Evolutionary conservation across 2,888 invertebrate genomes (phyloP).

Genomic region (Syrphus vitripennis): DNA sequence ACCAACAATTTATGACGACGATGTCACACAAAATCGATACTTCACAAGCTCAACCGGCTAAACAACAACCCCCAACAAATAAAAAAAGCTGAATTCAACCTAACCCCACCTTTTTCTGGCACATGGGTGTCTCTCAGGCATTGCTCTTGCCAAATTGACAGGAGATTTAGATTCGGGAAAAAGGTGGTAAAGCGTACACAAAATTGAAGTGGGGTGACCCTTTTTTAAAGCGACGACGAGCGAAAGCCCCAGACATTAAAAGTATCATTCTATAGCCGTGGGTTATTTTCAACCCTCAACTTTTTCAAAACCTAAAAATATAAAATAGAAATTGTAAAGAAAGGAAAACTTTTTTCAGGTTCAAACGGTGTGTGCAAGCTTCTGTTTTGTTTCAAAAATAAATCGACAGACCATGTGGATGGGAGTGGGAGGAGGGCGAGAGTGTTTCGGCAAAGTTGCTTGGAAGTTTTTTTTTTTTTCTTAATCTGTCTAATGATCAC

Average conservation of each 20-base stretch:
- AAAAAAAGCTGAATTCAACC: background rate
- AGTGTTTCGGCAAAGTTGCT: background rate
- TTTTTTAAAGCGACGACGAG: background rate
- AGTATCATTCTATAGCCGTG: constrained; percentile 33
- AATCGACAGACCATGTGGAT: constrained; percentile 3
- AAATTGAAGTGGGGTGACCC: constrained; percentile 35
- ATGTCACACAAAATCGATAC: constrained; percentile 58
- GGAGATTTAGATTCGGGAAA: background rate
- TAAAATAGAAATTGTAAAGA: constrained; percentile 25
- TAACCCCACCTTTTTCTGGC: background rate
- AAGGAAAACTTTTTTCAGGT: constrained; percentile 41
- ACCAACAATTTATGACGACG: background rate
- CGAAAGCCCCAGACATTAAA: constrained; percentile 29
- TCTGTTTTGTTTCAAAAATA: constrained; percentile 22
- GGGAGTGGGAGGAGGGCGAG: background rate
- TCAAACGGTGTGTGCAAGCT: constrained; percentile 53
- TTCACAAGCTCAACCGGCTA: background rate
- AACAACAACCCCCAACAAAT: constrained; percentile 6
- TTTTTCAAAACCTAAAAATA: background rate
- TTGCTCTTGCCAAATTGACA: constrained; percentile 32
- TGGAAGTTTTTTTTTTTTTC: constrained; percentile 40
- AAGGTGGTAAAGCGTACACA: constrained; percentile 42
- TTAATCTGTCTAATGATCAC: constrained; percentile 71
- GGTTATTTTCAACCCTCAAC: constrained; percentile 32
- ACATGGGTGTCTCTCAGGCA: background rate